phyloP scores from a whole-genome alignment of 2,113 vertebrate genomes.

The Ibidorhyncha struthersii region DNA sequence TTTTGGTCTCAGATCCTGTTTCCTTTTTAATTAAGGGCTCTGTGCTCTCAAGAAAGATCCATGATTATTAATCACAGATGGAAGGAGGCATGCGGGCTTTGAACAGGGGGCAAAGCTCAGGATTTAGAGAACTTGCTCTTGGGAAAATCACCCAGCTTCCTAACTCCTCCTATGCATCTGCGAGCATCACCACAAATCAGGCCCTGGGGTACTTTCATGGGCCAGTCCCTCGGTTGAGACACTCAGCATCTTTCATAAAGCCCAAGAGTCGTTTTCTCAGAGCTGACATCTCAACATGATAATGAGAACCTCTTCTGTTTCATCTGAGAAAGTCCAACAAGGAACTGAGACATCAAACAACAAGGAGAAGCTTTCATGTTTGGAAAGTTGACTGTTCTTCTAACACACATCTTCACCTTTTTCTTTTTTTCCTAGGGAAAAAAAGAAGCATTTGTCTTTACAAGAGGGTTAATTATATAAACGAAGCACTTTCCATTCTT shows the following conservation, averaged over 20 bases:
- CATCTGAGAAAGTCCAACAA: neutral
- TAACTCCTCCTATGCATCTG: neutral
- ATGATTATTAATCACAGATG: neutral
- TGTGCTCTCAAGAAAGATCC: neutral
- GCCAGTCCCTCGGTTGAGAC: neutral
- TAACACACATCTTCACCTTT: neutral
- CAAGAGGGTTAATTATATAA: slow-evolving; percentile 30
- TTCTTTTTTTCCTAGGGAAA: neutral
- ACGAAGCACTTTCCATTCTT: neutral
- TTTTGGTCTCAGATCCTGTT: neutral
- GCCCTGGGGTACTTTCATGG: neutral
- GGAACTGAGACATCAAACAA: slow-evolving; percentile 22
- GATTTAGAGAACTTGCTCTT: neutral
- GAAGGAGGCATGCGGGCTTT: neutral
- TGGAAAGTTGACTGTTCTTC: slow-evolving; percentile 5
- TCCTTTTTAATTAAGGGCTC: neutral
- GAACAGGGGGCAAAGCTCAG: rapidly evolving
- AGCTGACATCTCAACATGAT: neutral
- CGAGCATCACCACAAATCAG: neutral
- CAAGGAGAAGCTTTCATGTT: slow-evolving; percentile 5
- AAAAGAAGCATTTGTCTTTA: neutral
- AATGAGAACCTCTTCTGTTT: neutral
- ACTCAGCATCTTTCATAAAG: neutral
- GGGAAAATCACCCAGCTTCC: neutral
- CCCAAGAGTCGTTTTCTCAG: neutral